phyloP scores from a whole-genome alignment of 2,113 vertebrate species.

The Picathartes gymnocephalus region DNA sequence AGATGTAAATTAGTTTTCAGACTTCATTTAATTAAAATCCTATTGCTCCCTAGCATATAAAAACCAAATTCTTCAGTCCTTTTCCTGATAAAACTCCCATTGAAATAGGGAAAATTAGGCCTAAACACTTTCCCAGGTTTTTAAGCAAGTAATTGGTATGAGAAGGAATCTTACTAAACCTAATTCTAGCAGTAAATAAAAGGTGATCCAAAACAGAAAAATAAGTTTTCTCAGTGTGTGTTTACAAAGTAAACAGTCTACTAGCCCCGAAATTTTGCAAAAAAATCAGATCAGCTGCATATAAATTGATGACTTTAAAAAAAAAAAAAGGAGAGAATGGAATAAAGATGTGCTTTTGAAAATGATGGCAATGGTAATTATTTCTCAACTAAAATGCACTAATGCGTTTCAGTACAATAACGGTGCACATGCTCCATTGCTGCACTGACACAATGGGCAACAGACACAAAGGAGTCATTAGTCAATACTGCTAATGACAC shows the following conservation, averaged over 20 bases:
- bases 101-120: neutral
- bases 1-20: neutral
- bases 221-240: neutral
- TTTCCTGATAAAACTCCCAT: neutral
- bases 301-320: neutral
- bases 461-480: conserved; percentile 70
- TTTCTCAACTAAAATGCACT: neutral
- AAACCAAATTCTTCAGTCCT: neutral
- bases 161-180: neutral
- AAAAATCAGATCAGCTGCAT: neutral
- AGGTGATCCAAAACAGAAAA: neutral
- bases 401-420: neutral
- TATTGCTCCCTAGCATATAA: neutral
- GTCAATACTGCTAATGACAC: conserved; percentile 45
- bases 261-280: neutral
- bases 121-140: neutral
- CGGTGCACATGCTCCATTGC: conserved; percentile 27
- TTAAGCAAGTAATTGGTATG: neutral
- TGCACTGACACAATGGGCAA: conserved; percentile 52
- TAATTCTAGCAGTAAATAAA: neutral
- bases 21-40: neutral
- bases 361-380: neutral
- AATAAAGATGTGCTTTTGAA: neutral
- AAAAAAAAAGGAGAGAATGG: fast-evolving
- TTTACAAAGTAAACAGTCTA: neutral